A percentile compares a stretch with the other conserved stretches of the same genome.
These are phyloP conservation scores for Papilio xuthus DNA, from an alignment of 1,140 invertebrate genomes.

Conservation along the genomic window DNA sequence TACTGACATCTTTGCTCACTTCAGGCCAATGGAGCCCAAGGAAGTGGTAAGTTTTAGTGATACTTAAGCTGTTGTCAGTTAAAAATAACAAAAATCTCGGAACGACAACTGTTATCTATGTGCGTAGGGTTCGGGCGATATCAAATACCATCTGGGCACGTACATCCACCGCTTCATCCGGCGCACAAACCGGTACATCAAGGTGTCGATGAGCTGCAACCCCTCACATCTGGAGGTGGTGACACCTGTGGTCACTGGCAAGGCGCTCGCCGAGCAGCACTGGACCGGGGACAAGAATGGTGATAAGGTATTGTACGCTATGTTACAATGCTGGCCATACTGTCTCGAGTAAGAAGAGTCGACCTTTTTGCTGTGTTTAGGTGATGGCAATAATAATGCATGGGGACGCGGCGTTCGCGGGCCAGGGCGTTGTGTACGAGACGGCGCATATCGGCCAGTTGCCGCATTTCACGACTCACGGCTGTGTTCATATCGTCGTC, in stretches of 20 bases:
- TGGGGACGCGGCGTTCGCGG: conserved; percentile 92
- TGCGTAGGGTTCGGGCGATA: conserved; percentile 92
- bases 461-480: conserved; percentile 92
- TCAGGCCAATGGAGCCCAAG: conserved; percentile 88
- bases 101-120: conserved; percentile 11
- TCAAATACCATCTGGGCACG: conserved; percentile 96
- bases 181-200: conserved; percentile 90
- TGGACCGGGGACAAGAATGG: conserved; percentile 89
- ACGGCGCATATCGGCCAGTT: conserved; percentile 93
- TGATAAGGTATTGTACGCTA: conserved; percentile 81
- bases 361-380: conserved; percentile 42
- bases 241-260: conserved; percentile 91
- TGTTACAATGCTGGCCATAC: not conserved
- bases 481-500: conserved; percentile 94
- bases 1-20: conserved; percentile 93
- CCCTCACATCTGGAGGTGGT: conserved; percentile 96
- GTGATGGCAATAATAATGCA: conserved; percentile 90
- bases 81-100: too few relatives aligned
- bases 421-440: conserved; percentile 85
- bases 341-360: not conserved
- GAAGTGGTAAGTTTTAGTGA: conserved; percentile 81
- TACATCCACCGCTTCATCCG: conserved; percentile 91
- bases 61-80: not conserved
- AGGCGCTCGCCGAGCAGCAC: conserved; percentile 93
- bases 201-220: conserved; percentile 92